Evolutionary conservation across 2,888 invertebrate genomes (phyloP).

Genomic region (Trachelus tabidus): DNA sequence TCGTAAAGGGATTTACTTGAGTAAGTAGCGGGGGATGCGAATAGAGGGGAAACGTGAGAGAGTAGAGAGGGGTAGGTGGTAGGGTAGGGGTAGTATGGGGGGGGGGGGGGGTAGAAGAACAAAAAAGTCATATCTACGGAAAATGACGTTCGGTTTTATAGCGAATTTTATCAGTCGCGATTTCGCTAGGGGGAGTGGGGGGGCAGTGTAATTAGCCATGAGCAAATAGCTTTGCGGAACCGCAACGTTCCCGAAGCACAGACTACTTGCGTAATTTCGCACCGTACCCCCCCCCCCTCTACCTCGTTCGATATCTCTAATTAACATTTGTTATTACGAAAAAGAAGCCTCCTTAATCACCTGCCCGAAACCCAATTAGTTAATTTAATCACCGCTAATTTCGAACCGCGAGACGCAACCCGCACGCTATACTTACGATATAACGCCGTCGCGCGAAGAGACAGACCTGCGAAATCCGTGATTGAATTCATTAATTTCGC

Average conservation of each 20-base stretch:
- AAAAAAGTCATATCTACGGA: not conserved
- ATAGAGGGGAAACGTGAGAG: too few species aligned
- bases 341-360: slow-evolving; percentile 22
- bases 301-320: not conserved
- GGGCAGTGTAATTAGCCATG: not conserved
- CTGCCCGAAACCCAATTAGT: slow-evolving; percentile 42
- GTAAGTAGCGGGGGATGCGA: not conserved
- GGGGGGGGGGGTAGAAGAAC: not conserved
- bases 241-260: not conserved
- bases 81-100: not conserved
- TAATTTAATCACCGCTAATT: slow-evolving; percentile 37
- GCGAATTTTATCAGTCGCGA: not conserved
- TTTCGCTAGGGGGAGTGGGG: not conserved
- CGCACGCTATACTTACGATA: not conserved
- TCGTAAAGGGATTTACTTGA: not conserved
- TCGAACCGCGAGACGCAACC: not conserved
- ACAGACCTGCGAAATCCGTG: not conserved
- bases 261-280: not conserved
- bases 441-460: not conserved
- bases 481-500: not conserved
- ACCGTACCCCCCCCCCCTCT: not conserved
- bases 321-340: slow-evolving; percentile 23
- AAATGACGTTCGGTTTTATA: not conserved
- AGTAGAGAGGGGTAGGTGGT: not conserved
- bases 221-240: not conserved